Percentiles rank a stretch among this genome's conserved stretches.
These are phyloP conservation scores for Autographa pulchrina DNA, from an alignment of 2,888 invertebrate species.

Conservation along the genomic window DNA sequence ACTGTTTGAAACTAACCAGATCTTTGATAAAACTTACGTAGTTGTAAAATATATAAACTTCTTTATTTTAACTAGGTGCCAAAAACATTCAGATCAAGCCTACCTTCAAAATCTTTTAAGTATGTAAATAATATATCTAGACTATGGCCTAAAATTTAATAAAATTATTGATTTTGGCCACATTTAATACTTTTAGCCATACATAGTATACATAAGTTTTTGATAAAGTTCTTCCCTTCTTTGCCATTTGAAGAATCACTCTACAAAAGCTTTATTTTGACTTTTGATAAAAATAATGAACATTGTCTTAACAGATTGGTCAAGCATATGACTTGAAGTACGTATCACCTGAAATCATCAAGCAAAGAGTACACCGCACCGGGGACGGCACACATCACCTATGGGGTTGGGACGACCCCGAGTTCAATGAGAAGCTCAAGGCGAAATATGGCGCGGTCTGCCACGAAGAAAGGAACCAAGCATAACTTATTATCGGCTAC, in stretches of 20 bases:
- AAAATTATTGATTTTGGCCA: too few species aligned
- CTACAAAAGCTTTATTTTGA: too few species aligned
- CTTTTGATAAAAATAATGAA: background rate
- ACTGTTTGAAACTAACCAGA: background rate
- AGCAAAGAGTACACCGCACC: constrained; percentile 90
- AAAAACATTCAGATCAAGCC: background rate
- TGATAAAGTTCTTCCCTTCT: too few species aligned
- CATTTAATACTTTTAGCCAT: too few species aligned
- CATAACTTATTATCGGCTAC: constrained; percentile 52
- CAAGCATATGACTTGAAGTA: constrained; percentile 94
- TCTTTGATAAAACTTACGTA: background rate
- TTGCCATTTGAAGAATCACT: too few species aligned
- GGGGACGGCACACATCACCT: constrained; percentile 91
- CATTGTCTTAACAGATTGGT: constrained; percentile 88
- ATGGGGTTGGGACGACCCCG: constrained; percentile 93
- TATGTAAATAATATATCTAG: too few species aligned
- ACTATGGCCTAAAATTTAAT: too few species aligned
- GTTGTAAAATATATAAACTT: background rate
- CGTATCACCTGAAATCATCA: constrained; percentile 91
- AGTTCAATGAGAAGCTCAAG: constrained; percentile 87
- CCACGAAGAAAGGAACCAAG: constrained; percentile 67
- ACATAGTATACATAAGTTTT: too few species aligned
- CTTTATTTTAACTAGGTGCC: background rate
- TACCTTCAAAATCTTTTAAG: background rate
- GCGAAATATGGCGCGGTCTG: constrained; percentile 74